Evolutionary conservation across 2,888 invertebrate species (phyloP).

Genomic region (Dione juno): DNA sequence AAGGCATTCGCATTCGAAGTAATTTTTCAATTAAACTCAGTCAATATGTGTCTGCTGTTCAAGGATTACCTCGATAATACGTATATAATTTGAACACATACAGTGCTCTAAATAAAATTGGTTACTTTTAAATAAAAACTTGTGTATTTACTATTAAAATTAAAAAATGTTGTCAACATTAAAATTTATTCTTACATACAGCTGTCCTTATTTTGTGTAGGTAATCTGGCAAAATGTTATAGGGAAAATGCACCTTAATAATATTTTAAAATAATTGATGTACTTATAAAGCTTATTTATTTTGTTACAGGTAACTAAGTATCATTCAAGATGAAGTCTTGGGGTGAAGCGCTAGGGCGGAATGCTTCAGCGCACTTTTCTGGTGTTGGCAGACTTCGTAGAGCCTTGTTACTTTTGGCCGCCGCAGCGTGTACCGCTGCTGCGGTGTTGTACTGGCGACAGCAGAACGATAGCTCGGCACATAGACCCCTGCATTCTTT

Average conservation of each 20-base stretch:
- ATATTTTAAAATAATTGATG: background rate
- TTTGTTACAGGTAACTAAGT: conserved; percentile 55
- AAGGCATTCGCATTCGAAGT: background rate
- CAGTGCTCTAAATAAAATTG: background rate
- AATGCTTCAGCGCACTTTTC: conserved; percentile 81
- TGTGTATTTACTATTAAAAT: background rate
- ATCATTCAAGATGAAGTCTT: conserved; percentile 61
- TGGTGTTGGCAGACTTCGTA: conserved; percentile 80
- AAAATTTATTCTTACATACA: background rate
- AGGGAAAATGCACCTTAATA: background rate
- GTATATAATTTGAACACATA: background rate
- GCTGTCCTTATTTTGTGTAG: background rate
- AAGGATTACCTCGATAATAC: background rate
- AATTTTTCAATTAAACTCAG: conserved; percentile 12
- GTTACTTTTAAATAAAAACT: background rate
- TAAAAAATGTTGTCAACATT: background rate
- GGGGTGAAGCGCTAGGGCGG: conserved; percentile 69
- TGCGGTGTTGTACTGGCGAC: conserved; percentile 85
- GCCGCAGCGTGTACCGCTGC: conserved; percentile 82
- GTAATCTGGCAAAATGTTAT: background rate
- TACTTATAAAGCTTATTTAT: conserved; percentile 16
- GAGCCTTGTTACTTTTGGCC: conserved; percentile 82
- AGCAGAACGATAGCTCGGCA: conserved; percentile 75
- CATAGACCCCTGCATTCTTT: conserved; percentile 64
- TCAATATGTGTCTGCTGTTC: conserved; percentile 2